phyloP scores from a whole-genome alignment of 2,797 vertebrate genomes.

The Notolepis coatsorum region DNA sequence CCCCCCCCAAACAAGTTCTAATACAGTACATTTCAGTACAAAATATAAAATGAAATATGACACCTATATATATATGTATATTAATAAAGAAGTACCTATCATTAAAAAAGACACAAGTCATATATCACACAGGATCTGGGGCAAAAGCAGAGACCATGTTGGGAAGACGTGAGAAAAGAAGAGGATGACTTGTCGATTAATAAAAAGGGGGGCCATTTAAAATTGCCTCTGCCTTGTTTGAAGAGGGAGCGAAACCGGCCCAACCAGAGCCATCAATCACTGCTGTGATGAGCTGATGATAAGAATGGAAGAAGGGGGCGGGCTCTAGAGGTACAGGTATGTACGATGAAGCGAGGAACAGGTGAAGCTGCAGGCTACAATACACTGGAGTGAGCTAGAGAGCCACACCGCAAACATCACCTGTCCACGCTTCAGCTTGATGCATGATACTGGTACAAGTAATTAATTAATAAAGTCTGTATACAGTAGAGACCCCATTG shows the following conservation, averaged over 20 bases:
- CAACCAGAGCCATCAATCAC: constrained; percentile 36
- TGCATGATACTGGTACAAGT: too few relatives aligned
- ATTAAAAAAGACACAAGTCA: constrained; percentile 5
- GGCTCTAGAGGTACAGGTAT: constrained; percentile 3
- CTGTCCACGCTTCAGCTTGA: constrained; percentile 9
- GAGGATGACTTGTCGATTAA: background rate
- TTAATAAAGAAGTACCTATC: constrained; percentile 1
- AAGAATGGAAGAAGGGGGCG: background rate
- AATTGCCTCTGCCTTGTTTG: constrained; percentile 6
- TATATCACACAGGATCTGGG: background rate
- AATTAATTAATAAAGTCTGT: too few relatives aligned
- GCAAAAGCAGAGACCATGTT: constrained; percentile 4
- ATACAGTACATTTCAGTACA: background rate
- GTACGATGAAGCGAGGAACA: constrained; percentile 4
- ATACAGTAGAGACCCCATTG: constrained; percentile 13
- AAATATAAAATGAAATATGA: constrained; percentile 3
- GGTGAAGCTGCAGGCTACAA: constrained; percentile 33
- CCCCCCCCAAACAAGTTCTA: background rate
- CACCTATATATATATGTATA: too few relatives aligned
- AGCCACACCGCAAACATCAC: constrained; percentile 10
- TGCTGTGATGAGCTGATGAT: background rate
- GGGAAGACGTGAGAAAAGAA: background rate
- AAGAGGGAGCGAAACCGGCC: constrained; percentile 30
- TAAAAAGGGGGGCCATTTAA: background rate
- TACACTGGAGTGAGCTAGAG: constrained; percentile 53